These are phyloP conservation scores for Odontocerum albicorne DNA, from an alignment of 2,888 invertebrate species.

Conservation along the genomic window DNA sequence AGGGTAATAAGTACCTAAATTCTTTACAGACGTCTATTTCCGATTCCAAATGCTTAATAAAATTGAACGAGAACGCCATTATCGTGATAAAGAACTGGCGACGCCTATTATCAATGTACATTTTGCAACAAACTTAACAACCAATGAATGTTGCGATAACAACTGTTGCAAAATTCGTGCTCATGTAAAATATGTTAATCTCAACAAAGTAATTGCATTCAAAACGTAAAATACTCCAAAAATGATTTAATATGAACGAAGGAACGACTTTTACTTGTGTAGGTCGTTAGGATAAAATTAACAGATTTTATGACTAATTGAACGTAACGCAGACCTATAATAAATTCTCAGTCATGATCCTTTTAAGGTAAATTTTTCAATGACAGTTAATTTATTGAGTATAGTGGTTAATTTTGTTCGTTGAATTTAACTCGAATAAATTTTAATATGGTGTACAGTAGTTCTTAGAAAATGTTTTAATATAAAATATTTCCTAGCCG, in stretches of 20 bases:
- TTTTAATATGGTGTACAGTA: too few species aligned
- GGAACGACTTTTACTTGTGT: slow-evolving; percentile 29
- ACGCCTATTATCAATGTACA: slow-evolving; percentile 26
- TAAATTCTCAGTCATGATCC: too few species aligned
- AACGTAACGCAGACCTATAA: too few species aligned
- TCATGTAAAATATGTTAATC: slow-evolving; percentile 24
- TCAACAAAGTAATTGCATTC: slow-evolving; percentile 21
- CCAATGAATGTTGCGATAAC: slow-evolving; percentile 11
- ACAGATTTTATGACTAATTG: too few species aligned
- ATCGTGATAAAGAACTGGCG: slow-evolving; percentile 18
- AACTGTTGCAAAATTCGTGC: slow-evolving; percentile 22
- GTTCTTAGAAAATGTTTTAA: too few species aligned
- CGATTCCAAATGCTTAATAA: slow-evolving; percentile 16
- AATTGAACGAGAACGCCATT: slow-evolving; percentile 13
- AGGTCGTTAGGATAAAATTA: neutral
- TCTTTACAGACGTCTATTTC: slow-evolving; percentile 20
- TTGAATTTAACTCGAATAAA: too few species aligned
- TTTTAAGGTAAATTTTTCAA: too few species aligned
- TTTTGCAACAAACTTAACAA: slow-evolving; percentile 16
- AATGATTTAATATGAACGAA: slow-evolving; percentile 16
- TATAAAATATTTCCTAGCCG: too few species aligned
- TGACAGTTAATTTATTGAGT: too few species aligned
- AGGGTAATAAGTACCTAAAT: too few species aligned
- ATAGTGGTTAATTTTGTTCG: too few species aligned
- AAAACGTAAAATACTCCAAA: slow-evolving; percentile 21